A percentile compares a stretch with the other conserved stretches of the same genome.
phyloP scores from a whole-genome alignment of 2,888 invertebrate species.

The Brachynemurus nebulosus region DNA sequence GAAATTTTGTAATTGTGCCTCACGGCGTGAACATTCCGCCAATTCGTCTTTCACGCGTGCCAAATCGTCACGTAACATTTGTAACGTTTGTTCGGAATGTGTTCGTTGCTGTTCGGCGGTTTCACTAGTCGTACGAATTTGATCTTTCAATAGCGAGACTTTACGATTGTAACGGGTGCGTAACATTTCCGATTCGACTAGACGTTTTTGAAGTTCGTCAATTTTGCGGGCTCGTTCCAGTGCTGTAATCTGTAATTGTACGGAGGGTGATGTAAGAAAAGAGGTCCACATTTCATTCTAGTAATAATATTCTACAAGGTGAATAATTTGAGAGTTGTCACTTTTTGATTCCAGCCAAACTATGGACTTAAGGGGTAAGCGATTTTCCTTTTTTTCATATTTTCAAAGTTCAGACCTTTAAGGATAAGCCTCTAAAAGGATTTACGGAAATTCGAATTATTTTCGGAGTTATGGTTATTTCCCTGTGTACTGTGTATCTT shows the following conservation, averaged over 20 bases:
- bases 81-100: conserved; percentile 54
- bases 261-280: no score
- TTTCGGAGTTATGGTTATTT: no score
- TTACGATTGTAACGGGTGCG: conserved; percentile 61
- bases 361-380: no score
- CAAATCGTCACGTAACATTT: conserved; percentile 60
- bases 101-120: conserved; percentile 55
- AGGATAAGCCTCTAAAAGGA: no score
- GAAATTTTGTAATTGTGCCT: conserved; percentile 66
- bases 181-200: conserved; percentile 68
- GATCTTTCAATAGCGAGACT: conserved; percentile 56
- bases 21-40: conserved; percentile 58
- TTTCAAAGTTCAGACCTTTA: no score
- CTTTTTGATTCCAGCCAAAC: no score
- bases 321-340: no score
- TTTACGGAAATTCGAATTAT: no score
- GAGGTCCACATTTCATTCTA: no score
- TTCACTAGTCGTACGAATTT: conserved; percentile 49
- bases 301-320: no score
- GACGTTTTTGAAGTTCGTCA: conserved; percentile 66
- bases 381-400: no score
- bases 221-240: conserved; percentile 71
- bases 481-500: no score
- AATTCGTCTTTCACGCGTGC: conserved; percentile 58
- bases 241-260: conserved; percentile 55